A percentile compares a stretch with the other conserved stretches of the same genome.
phyloP scores from a whole-genome alignment of 1,140 invertebrate species.

The Archivesica marissinica region DNA sequence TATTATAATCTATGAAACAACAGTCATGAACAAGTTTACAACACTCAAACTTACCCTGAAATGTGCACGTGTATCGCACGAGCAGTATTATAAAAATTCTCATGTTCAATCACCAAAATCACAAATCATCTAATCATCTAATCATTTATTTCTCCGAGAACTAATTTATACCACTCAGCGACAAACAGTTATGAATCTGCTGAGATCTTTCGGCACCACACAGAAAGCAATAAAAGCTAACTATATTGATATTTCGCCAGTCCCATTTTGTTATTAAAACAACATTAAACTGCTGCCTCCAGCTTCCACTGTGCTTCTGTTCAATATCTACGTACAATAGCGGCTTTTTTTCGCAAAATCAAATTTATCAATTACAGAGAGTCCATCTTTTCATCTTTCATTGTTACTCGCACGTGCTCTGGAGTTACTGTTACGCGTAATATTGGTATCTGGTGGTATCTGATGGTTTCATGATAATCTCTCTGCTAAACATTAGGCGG shows the following conservation, averaged over 20 bases:
- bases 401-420: background rate
- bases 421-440: slow-evolving; percentile 6
- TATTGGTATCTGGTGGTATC: no score
- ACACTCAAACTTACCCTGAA: slow-evolving; percentile 15
- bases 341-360: slow-evolving; percentile 39
- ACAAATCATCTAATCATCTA: no score
- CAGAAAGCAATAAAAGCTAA: slow-evolving; percentile 11
- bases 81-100: slow-evolving; percentile 4
- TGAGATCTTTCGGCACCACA: background rate
- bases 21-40: no score
- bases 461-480: no score
- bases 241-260: slow-evolving; percentile 45
- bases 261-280: slow-evolving; percentile 57
- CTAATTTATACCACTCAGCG: background rate
- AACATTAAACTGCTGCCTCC: slow-evolving; percentile 39
- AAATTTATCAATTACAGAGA: slow-evolving; percentile 45
- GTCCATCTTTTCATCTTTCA: slow-evolving; percentile 34
- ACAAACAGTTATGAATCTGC: slow-evolving; percentile 31
- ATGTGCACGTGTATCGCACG: background rate
- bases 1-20: no score
- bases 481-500: no score
- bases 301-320: background rate
- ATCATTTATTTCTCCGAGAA: background rate
- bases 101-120: background rate
- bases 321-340: slow-evolving; percentile 51